These are phyloP conservation scores for Mionectes olivaceus DNA, from an alignment of 2,797 vertebrate genomes.

Conservation along the genomic window DNA sequence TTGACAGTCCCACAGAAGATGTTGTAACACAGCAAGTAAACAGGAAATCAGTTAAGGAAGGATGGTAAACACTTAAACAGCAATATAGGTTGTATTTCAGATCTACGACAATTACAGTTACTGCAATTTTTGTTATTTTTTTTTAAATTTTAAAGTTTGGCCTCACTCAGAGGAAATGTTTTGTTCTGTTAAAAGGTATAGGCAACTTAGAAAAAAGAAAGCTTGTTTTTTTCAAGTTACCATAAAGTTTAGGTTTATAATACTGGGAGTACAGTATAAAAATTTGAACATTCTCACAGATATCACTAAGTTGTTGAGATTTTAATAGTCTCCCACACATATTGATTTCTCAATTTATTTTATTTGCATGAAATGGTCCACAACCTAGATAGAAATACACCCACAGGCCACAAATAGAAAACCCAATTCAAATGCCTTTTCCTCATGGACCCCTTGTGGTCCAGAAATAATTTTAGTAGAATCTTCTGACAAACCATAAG, in stretches of 20 bases:
- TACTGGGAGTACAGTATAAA: not conserved
- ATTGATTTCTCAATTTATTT: not conserved
- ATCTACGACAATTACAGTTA: not conserved
- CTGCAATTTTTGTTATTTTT: not conserved
- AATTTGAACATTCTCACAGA: not conserved
- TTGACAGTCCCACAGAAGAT: not conserved
- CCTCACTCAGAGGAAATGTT: not conserved
- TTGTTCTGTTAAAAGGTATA: not conserved
- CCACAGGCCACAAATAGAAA: not conserved
- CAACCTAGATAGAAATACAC: not conserved
- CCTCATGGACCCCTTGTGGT: not conserved
- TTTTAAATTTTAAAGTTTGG: not conserved
- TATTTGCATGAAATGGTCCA: not conserved
- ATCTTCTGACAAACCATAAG: not conserved
- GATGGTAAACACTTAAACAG: not conserved
- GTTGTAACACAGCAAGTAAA: not conserved
- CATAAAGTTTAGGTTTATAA: not conserved
- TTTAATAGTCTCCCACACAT: not conserved
- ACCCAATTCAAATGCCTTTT: not conserved
- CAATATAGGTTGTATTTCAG: not conserved
- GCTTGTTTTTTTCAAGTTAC: not conserved
- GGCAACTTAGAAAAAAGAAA: not conserved
- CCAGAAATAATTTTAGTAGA: not conserved
- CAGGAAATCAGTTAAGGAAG: not conserved
- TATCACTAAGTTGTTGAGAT: accelerated